Conservation (phyloP, 2,888 invertebrate species). For the Ectemnius lituratus region DNA sequence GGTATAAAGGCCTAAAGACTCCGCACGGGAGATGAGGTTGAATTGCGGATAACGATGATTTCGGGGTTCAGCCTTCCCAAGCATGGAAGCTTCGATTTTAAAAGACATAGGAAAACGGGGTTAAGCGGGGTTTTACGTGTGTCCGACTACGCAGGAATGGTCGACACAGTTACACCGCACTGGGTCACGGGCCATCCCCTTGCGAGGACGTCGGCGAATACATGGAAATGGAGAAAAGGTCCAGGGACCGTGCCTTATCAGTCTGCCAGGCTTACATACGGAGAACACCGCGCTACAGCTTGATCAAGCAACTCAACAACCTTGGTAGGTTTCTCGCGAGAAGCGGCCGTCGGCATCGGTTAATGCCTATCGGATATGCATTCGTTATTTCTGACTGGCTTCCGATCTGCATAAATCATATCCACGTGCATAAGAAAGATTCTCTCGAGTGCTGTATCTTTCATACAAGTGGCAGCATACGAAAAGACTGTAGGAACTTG, state of each 20-base stretch:
- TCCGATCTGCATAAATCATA: too few species aligned
- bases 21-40: background rate
- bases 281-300: conserved; percentile 85
- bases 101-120: conserved; percentile 34
- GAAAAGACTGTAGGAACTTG: too few species aligned
- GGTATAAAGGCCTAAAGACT: too few species aligned
- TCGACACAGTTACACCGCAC: conserved; percentile 84
- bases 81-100: conserved; percentile 33
- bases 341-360: too few species aligned
- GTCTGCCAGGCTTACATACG: conserved; percentile 83
- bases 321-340: conserved; percentile 81
- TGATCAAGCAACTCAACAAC: conserved; percentile 88
- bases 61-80: background rate
- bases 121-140: conserved; percentile 41
- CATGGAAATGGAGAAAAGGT: conserved; percentile 83
- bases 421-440: too few species aligned
- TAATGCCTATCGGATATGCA: too few species aligned
- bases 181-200: conserved; percentile 79
- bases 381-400: too few species aligned
- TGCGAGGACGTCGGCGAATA: conserved; percentile 81
- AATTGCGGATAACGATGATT: background rate
- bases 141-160: conserved; percentile 69
- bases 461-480: too few species aligned
- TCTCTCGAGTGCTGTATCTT: too few species aligned
- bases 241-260: conserved; percentile 83